These are phyloP conservation scores for Mayetiola destructor DNA, from an alignment of 2,888 invertebrate species.

Conservation along the genomic window DNA sequence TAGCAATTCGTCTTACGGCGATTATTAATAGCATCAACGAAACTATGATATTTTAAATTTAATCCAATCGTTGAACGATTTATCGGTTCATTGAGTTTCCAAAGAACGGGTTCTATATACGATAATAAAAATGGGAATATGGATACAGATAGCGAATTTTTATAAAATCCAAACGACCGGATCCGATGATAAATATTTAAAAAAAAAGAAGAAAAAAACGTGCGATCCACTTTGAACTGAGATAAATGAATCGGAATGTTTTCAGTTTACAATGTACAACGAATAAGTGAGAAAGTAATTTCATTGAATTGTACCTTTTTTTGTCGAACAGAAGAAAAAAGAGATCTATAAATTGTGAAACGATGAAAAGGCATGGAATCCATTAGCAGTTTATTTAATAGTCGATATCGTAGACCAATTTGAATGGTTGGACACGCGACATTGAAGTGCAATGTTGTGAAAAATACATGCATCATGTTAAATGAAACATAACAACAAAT, in stretches of 20 bases:
- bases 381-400: background rate
- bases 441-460: conserved; percentile 2
- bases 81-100: conserved; percentile 2
- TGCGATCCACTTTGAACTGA: too few relatives aligned
- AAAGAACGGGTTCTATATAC: background rate
- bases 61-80: background rate
- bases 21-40: conserved; percentile 1
- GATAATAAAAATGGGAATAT: too few relatives aligned
- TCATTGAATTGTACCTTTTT: background rate
- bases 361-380: background rate
- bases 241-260: too few relatives aligned
- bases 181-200: background rate
- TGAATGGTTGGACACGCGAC: background rate
- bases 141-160: background rate
- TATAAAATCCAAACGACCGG: background rate
- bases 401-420: background rate
- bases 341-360: too few relatives aligned
- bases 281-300: background rate
- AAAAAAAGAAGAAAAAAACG: background rate
- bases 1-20: too few relatives aligned
- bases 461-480: background rate
- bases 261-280: too few relatives aligned
- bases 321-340: too few relatives aligned
- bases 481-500: background rate
- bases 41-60: background rate